Evolutionary conservation across 2,888 invertebrate genomes (phyloP).

Genomic region (Steinernema carpocapsae): DNA sequence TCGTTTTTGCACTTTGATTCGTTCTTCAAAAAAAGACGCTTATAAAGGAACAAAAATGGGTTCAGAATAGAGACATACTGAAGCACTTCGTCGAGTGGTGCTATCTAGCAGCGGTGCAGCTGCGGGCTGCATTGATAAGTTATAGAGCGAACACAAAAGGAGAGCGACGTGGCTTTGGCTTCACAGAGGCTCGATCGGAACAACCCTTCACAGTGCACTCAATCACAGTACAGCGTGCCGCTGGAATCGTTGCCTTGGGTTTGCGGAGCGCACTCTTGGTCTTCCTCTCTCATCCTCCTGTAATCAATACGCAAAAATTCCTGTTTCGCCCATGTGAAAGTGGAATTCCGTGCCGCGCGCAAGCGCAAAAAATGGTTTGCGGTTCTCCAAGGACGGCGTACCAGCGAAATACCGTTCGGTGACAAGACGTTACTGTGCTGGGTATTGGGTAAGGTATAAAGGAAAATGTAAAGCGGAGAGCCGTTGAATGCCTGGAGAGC

Average conservation of each 20-base stretch:
- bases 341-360: slow-evolving; percentile 16
- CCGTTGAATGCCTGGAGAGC: slow-evolving; percentile 20
- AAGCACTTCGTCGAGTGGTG: neutral
- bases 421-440: neutral
- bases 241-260: slow-evolving; percentile 1
- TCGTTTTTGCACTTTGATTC: neutral
- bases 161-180: neutral
- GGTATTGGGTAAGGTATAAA: neutral
- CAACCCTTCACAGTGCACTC: neutral
- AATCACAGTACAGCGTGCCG: slow-evolving; percentile 20
- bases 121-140: slow-evolving; percentile 11
- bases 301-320: slow-evolving; percentile 34
- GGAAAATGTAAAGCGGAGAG: slow-evolving; percentile 14
- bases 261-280: slow-evolving; percentile 12
- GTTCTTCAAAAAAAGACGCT: neutral
- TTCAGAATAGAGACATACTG: neutral
- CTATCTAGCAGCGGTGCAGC: neutral
- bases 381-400: slow-evolving; percentile 12
- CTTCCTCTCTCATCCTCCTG: slow-evolving; percentile 23
- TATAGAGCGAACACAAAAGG: neutral
- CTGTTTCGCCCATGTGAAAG: slow-evolving; percentile 26
- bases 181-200: neutral
- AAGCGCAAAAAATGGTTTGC: slow-evolving; percentile 30
- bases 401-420: neutral
- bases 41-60: neutral